These are phyloP conservation scores for Eupristina koningsbergeri DNA, from an alignment of 1,140 invertebrate species.

Conservation along the genomic window DNA sequence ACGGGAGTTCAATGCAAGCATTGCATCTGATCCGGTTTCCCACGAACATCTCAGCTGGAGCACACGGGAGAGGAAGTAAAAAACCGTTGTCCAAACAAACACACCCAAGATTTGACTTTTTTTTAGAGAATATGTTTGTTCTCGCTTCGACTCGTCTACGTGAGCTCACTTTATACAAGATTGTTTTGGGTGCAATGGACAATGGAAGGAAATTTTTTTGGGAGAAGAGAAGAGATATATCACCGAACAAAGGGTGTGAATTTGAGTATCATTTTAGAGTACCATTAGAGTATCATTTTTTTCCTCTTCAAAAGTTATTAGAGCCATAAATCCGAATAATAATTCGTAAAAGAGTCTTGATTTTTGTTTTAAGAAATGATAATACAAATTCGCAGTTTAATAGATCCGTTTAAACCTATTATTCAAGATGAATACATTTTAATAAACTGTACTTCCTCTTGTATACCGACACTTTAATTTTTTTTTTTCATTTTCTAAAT, in stretches of 20 bases:
- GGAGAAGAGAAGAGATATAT: not conserved
- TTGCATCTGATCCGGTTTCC: slow-evolving; percentile 63
- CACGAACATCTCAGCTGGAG: slow-evolving; percentile 57
- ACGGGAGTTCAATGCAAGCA: not conserved
- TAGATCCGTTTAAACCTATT: too few relatives aligned
- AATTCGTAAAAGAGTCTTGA: not conserved
- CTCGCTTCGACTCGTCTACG: not conserved
- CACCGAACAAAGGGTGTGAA: not conserved
- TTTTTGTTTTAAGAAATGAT: not conserved
- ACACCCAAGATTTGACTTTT: slow-evolving; percentile 63
- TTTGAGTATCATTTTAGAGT: slow-evolving; percentile 3
- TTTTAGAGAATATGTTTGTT: slow-evolving; percentile 44
- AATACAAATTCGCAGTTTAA: too few relatives aligned
- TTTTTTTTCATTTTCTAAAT: too few relatives aligned
- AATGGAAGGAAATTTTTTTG: not conserved
- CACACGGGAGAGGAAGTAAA: slow-evolving; percentile 28
- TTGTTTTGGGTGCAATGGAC: slow-evolving; percentile 25
- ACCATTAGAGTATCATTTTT: slow-evolving; percentile 2
- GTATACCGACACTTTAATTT: too few relatives aligned
- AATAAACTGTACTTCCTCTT: too few relatives aligned
- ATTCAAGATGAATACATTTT: too few relatives aligned
- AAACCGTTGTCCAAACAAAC: slow-evolving; percentile 73
- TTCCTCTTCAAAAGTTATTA: slow-evolving; percentile 14
- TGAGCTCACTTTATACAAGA: not conserved
- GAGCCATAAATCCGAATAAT: not conserved